These are phyloP conservation scores for Callinectes sapidus DNA, from an alignment of 2,888 invertebrate genomes.

Conservation along the genomic window DNA sequence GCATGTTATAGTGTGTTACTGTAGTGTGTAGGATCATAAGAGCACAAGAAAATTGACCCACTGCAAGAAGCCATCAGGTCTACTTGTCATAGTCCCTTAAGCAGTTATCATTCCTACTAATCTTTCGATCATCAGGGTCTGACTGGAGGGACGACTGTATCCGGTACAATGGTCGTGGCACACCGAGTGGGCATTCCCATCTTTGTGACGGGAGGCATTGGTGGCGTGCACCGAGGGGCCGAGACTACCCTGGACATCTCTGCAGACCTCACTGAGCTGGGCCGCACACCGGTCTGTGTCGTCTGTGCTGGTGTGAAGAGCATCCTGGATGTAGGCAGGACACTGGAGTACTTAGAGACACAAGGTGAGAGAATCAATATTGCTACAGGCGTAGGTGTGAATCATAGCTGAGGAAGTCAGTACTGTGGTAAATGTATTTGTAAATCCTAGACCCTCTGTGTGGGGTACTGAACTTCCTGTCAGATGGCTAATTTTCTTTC, in stretches of 20 bases:
- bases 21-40: neutral
- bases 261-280: conserved; percentile 93
- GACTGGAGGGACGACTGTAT: conserved; percentile 96
- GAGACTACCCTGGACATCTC: conserved; percentile 93
- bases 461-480: neutral
- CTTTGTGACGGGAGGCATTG: conserved; percentile 92
- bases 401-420: neutral
- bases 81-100: no score
- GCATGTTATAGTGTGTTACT: no score
- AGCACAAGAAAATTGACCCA: neutral
- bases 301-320: conserved; percentile 98
- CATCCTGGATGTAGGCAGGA: conserved; percentile 94
- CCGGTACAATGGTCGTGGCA: conserved; percentile 92
- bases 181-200: conserved; percentile 88
- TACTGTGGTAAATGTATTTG: neutral
- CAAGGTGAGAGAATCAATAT: conserved; percentile 58
- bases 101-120: neutral
- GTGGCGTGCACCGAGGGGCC: conserved; percentile 95
- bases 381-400: no score
- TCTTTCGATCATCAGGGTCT: conserved; percentile 76
- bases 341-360: conserved; percentile 91
- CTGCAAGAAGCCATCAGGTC: neutral
- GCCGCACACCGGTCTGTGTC: conserved; percentile 90
- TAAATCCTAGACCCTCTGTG: neutral
- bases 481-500: no score